phyloP scores from a whole-genome alignment of 2,888 invertebrate species.

The Oithona nana region DNA sequence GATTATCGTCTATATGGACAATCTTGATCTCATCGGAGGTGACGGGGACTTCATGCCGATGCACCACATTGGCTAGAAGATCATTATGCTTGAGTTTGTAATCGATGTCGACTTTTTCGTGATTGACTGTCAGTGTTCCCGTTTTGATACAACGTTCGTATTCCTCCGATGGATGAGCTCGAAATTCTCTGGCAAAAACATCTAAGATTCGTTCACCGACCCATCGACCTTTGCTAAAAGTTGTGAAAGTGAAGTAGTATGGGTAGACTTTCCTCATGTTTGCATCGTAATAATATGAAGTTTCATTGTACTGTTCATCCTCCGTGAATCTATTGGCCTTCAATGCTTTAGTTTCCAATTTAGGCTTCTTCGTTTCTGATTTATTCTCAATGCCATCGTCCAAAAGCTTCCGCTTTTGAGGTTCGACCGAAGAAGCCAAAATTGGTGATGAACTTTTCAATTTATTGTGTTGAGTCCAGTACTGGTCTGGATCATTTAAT shows the following conservation, averaged over 20 bases:
- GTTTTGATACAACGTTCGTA: constrained; percentile 76
- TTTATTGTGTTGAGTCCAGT: neutral
- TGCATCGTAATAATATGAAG: constrained; percentile 35
- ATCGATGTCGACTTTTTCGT: constrained; percentile 71
- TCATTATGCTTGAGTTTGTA: constrained; percentile 84
- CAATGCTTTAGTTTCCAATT: neutral
- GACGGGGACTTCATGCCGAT: constrained; percentile 98
- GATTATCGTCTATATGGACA: constrained; percentile 92
- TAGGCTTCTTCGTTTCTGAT: neutral
- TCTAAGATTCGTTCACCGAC: constrained; percentile 79
- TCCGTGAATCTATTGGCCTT: constrained; percentile 22
- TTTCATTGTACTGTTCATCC: constrained; percentile 24
- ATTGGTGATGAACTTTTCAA: too few species aligned
- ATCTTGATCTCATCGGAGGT: constrained; percentile 89
- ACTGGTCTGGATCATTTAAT: neutral
- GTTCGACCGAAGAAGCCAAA: neutral
- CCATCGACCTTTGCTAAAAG: constrained; percentile 90
- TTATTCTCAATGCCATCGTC: neutral
- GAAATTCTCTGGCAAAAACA: constrained; percentile 77
- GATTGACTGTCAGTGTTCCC: constrained; percentile 80
- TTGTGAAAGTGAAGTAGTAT: constrained; percentile 87
- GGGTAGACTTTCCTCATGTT: constrained; percentile 89
- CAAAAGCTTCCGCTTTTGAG: neutral
- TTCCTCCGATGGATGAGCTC: constrained; percentile 75
- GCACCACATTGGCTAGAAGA: constrained; percentile 73